Evolutionary conservation across 2,113 vertebrate species (phyloP).

Genomic region (Girardinichthys multiradiatus): DNA sequence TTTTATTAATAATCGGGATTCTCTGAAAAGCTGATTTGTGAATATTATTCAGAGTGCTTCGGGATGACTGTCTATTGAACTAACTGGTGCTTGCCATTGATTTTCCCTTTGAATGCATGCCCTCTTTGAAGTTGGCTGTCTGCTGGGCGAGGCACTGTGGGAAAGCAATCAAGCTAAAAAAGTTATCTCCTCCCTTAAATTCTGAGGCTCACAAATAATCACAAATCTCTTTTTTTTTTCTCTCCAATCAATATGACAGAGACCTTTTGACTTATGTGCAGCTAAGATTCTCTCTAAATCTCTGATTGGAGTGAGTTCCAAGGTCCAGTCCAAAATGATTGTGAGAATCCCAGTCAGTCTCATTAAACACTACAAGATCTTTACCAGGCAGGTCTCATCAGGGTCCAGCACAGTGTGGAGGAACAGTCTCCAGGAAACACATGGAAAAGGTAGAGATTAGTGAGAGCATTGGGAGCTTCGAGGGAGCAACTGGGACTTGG

Average conservation of each 20-base stretch:
- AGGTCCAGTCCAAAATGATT: conserved; percentile 59
- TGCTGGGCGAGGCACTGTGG: conserved; percentile 37
- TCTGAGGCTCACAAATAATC: conserved; percentile 64
- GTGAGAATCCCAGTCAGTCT: conserved; percentile 53
- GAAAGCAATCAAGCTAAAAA: conserved; percentile 73
- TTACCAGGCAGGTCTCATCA: conserved; percentile 49
- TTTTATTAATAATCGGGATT: neutral
- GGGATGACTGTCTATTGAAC: conserved; percentile 40
- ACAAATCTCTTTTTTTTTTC: conserved; percentile 65
- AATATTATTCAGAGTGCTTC: conserved; percentile 36
- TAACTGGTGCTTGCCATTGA: conserved; percentile 60
- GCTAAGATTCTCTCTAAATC: conserved; percentile 50
- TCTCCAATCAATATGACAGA: conserved; percentile 72
- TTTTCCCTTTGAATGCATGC: conserved; percentile 57
- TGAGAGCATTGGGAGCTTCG: neutral
- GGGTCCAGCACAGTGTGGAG: conserved; percentile 10
- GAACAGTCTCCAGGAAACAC: conserved; percentile 41
- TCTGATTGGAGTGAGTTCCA: conserved; percentile 76
- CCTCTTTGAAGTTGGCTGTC: conserved; percentile 60
- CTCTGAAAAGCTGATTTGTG: conserved; percentile 7
- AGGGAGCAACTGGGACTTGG: conserved; percentile 51
- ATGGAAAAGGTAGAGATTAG: conserved; percentile 29
- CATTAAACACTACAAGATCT: conserved; percentile 22
- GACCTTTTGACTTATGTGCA: conserved; percentile 47
- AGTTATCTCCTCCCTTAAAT: conserved; percentile 64